These are phyloP conservation scores for Cosmopolites sordidus DNA, from an alignment of 2,888 invertebrate genomes.

Conservation along the genomic window DNA sequence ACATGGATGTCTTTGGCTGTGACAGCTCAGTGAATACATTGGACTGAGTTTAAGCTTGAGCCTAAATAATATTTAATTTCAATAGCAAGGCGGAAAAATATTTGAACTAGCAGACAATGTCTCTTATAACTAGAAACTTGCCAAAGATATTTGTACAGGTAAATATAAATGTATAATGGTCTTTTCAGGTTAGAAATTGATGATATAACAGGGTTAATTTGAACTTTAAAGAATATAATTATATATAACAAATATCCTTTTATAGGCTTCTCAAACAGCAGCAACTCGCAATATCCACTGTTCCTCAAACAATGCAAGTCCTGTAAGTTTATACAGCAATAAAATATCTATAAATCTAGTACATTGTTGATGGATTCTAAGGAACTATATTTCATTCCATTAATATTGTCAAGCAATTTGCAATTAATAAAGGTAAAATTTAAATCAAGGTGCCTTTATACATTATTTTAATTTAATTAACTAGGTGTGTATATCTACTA, in stretches of 20 bases:
- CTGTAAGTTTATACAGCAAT: conserved; percentile 17
- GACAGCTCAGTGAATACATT: neutral
- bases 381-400: no score
- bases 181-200: conserved; percentile 21
- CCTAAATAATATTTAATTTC: neutral
- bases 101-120: conserved; percentile 7
- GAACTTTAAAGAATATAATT: neutral
- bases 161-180: neutral
- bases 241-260: conserved; percentile 1
- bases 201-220: conserved; percentile 19
- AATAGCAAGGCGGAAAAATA: neutral
- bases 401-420: no score
- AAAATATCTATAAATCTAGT: neutral
- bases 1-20: conserved; percentile 1
- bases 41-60: no score
- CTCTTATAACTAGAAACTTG: conserved; percentile 17
- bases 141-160: conserved; percentile 21
- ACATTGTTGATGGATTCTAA: no score
- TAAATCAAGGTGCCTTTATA: no score
- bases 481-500: no score
- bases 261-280: conserved; percentile 21
- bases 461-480: no score
- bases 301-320: conserved; percentile 5
- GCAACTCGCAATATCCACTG: conserved; percentile 17
- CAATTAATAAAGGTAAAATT: no score